Conservation (phyloP, 2,113 vertebrate genomes). For the Mungos mungo region DNA sequence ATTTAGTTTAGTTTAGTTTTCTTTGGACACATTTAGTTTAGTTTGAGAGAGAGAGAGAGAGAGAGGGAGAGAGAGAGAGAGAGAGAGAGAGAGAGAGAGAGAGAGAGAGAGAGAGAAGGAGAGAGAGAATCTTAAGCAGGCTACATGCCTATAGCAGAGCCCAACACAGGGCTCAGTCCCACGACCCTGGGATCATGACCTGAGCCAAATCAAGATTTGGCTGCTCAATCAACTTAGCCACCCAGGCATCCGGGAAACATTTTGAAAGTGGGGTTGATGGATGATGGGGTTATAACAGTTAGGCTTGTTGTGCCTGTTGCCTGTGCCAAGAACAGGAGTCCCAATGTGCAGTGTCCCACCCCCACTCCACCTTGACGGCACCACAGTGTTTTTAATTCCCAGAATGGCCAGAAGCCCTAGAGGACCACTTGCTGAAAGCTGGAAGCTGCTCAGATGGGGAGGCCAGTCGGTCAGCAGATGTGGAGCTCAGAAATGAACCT, state of each 20-base stretch:
- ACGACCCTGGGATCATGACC: too few relatives aligned
- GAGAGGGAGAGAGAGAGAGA: too few relatives aligned
- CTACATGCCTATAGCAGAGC: too few relatives aligned
- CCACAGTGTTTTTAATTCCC: neutral
- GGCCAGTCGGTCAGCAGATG: accelerated
- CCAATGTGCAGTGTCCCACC: too few relatives aligned
- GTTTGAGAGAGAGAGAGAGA: too few relatives aligned
- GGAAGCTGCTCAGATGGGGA: neutral
- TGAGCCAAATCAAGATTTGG: too few relatives aligned
- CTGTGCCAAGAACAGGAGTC: neutral
- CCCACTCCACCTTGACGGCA: neutral
- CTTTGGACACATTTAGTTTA: neutral
- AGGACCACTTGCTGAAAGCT: neutral
- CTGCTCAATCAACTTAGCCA: too few relatives aligned
- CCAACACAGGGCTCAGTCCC: too few relatives aligned
- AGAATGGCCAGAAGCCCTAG: accelerated
- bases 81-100: too few relatives aligned
- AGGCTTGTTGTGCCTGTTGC: neutral
- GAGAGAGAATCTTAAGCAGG: too few relatives aligned
- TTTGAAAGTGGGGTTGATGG: neutral
- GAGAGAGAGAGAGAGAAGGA: too few relatives aligned
- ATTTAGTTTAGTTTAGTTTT: too few relatives aligned
- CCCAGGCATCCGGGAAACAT: neutral
- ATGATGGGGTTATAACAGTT: neutral
- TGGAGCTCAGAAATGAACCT: neutral